Base-by-base conservation (phyloP, 2,113 vertebrate species). In the Varanus komodoensis region DNA sequence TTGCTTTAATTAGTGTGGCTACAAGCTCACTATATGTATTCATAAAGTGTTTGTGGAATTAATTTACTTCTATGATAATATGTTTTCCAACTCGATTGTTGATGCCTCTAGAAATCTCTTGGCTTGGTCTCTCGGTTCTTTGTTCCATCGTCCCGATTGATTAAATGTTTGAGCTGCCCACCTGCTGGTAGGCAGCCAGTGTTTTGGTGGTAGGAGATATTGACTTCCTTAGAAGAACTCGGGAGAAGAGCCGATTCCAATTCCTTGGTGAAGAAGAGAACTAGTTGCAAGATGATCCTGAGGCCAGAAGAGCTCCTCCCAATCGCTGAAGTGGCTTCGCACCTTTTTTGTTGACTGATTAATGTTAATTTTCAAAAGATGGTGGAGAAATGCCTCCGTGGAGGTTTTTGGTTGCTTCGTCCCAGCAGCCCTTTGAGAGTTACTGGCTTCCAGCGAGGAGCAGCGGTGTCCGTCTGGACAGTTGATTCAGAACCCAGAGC, bases 121-220 rank as follows among this genome's bases (percentile, higher is more conserved):
- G 44, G 77, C 86, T 88, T 15, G 38, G 21, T 89, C 92, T 77
- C 25, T 91, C 89, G 6, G 89, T 86, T 93, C 87, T 89, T 78
- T 82, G 77, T 79, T 50, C 44, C 9, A 23, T 79, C 44, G 71
- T 79, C n/a, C 0, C 0, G 19, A 27, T 67, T 88, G 48, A 83
- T 81, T 89, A 77, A 15, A 19, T 61, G 57, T 12, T 61, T 61
- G 61, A 64, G 61, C 15, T 64, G 61, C 17, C 15, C 15, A 64
- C 61, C 61, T 64, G 82, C 90, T 11, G 23, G 14, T 89, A 84
- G 94, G 87, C 27, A 68, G 38, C 19, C 21, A 2, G 90, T 34
- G 9, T 4, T 0, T 0, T 48, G 64, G 29, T 0, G 0, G 61
- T 9, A 84, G 69, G 32, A 82, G 6, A 50, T 9, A 1, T 0